Base-by-base conservation (phyloP, 2,113 vertebrate species). In the Tautogolabrus adspersus region DNA sequence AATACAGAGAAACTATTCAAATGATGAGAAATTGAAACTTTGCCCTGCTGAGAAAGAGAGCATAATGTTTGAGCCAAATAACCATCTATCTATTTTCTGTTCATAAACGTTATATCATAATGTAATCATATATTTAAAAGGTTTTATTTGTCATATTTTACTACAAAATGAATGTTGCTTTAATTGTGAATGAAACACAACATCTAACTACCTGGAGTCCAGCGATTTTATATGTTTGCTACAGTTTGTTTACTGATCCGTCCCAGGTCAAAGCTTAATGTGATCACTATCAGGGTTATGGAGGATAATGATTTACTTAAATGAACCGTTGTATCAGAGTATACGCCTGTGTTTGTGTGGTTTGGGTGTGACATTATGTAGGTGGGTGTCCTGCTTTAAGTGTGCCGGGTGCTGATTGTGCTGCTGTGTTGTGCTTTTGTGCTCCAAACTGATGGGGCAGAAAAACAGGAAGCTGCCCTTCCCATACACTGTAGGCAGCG, bases 391-490 rank as follows among this genome's bases (percentile, higher is more conserved):
- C 26, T 52, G 40, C 55, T 13, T 30, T 59, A 57, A 23, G 22
- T 69, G 69, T 62, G 22, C 30, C n/a, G 21, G 37, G 21, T 87
- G 80, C 77, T 74, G 78, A 81, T 66, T 55, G 49, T 71, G 61
- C 80, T 72, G 61, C 51, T 75, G 52, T 77, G 84, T 86, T 26
- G 26, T 26, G 26, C 26, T 26, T 26, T 78, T 69, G 73, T 79
- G 80, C 61, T 74, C 72, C 59, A 74, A 82, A 86, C 78, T 85
- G 78, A 86, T 62, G 81, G 72, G 61, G 65, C 81, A 79, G 77
- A 94, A 94, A 90, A 95, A 94, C 93, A 95, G 94, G 94, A 95
- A 93, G 77, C 72, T 67, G 60, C 60, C 73, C 75, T 94, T 94
- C 91, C 94, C 92, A 90, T 79, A 46, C 75, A 75, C 42, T 72